Base-by-base conservation (phyloP, 2,888 invertebrate genomes). In the Tenthredo amoena region DNA sequence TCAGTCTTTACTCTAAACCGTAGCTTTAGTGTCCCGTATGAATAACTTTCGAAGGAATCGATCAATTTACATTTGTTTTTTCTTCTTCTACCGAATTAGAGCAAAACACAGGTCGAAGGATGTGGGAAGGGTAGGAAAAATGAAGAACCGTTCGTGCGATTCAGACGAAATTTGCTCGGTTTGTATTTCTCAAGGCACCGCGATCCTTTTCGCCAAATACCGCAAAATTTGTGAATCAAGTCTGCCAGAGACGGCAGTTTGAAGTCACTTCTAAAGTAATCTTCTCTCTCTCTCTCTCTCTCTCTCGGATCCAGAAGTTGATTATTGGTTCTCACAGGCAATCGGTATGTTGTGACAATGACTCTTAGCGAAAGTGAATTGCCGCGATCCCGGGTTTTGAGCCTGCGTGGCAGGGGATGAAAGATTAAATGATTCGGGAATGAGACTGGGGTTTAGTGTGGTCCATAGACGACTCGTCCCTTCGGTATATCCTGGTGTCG, bases 341-440 rank as follows among this genome's bases (percentile, higher is more conserved):
- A 87, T 86, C 86, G 68, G 86, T 87, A 85, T 88, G 87, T 87
- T 89, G 86, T 88, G 88, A 88, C 89, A 89, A 88, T 87, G 85
- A 87, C 88, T 88, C 85, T 87, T 87, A 87, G 86, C 87, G 68
- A 87, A 86, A 87, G 84, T 87, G 84, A 89, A 89, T 88, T 87
- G 88, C 86, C 85, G 86, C 85, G 86, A 86, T 86, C n/a, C n/a
- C 87, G 87, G 86, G 82, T 86, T 84, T 10, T 18, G 34, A 34
- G 85, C 82, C 26, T 37, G 50, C n/a, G 40, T 10, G 58, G 21
- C 31, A 55, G 79, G 81, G 55, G 47, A 72, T 3, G 79, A 58
- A 79, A 65, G 85, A 85, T 85, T 85, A 85, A 85, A 85, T 81
- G 85, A 85, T 85, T 85, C 79, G 86, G 58, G 79, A 26, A 68